Evolutionary conservation across 2,888 invertebrate species (phyloP), one percentile per base, ranked within the genome.

Genomic region (Lathronympha strigana): DNA sequence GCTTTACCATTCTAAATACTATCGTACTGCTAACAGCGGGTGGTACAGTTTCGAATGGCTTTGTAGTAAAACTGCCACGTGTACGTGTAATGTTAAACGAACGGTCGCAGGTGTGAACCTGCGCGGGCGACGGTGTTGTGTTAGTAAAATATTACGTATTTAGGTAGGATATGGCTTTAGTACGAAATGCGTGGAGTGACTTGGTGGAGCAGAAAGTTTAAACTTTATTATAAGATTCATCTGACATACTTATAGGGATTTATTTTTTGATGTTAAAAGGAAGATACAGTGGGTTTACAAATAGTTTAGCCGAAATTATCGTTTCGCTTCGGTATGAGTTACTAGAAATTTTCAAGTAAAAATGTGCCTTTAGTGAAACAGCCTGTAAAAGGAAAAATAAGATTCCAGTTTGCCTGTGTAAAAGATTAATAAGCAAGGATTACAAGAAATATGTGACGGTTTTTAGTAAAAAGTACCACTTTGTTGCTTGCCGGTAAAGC

Each of bases 121-220:
- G 43, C 28, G 25, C 13, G 2, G 28, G n/a, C 13, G 43, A 21
- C n/a, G 47, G 36, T 28, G 36, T 45, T 31, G 31, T 11, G 28
- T 49, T 57, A 57, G 62, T 62, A 17, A 66, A 66, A 58, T 64
- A 58, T 60, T 53, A 64, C 40, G 19, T 31, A 45, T 36, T 33
- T 53, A 64, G 51, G 21, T 21, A 45, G 43, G 43, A 13, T 51
- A 40, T 49, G 45, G 51, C 25, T 60, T 19, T 57, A 63, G 47
- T 55, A 11, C 1, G 58, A n/a, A 49, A 63, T 49, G 64, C 28
- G 43, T 28, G 36, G 49, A 60, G 64, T 1, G 21, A 45, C 51
- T 58, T 63, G 47, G 17, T 58, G n/a, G 13, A 36, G 6, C 4
- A 25, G 55, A 43, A 55, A 45, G 13, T 36, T 36, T 28, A 8